phyloP scores from a whole-genome alignment of 2,113 vertebrate genomes.

The Grammomys dolichurus region DNA sequence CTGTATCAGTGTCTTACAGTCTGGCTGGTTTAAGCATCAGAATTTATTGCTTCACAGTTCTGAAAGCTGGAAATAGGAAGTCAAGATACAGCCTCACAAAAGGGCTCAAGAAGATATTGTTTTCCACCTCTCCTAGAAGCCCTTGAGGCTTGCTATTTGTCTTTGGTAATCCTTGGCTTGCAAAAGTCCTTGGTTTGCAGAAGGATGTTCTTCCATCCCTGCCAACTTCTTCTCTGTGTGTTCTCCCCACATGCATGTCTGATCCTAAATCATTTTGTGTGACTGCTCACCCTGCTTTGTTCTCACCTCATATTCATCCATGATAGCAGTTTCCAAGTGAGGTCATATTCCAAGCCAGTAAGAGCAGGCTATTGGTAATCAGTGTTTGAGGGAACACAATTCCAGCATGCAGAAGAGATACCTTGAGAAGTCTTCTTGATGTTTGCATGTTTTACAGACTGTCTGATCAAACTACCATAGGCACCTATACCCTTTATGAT shows the following conservation, averaged over 20 bases:
- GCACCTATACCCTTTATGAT: accelerated
- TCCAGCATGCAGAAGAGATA: not conserved
- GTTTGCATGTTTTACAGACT: not conserved
- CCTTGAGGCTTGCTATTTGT: not conserved
- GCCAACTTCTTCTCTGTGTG: not conserved
- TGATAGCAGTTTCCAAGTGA: not conserved
- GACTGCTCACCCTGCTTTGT: not conserved
- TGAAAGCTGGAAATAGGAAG: not conserved
- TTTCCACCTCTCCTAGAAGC: not conserved
- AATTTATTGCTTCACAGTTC: not conserved
- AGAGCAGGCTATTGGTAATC: not conserved
- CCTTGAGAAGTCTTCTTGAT: not conserved
- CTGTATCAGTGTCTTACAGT: not conserved
- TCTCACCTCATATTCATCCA: not conserved
- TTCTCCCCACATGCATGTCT: not conserved
- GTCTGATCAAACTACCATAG: not conserved
- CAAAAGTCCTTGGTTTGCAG: not conserved
- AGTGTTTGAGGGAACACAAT: not conserved
- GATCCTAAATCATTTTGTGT: not conserved
- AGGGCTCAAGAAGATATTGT: not conserved
- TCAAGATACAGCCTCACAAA: not conserved
- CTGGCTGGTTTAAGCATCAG: not conserved
- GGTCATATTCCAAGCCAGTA: not conserved
- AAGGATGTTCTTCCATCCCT: not conserved
- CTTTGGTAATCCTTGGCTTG: not conserved